Base-by-base conservation (phyloP, 2,797 vertebrate genomes). In the Cephalopachus bancanus region DNA sequence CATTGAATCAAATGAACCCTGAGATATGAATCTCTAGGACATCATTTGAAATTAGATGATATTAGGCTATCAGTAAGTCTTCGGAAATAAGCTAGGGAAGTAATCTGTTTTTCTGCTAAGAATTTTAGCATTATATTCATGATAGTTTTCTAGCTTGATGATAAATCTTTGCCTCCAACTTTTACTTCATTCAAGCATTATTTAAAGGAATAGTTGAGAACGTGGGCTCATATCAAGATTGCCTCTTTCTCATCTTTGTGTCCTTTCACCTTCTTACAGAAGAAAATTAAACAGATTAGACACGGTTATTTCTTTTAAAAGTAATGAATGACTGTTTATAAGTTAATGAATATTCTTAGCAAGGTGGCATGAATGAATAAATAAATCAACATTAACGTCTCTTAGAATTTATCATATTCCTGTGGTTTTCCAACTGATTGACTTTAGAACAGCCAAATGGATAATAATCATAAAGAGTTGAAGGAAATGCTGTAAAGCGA, bases 101-200 rank as follows among this genome's bases (percentile, higher is more conserved):
- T 16, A 62, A 72, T 93, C 62, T 89, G 28, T 80, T 91, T 91
- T 91, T 51, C 57, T 10, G 7, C 26, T 74, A 85, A 87, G n/a
- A 51, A 89, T 79, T 93, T 91, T 71, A 75, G 15, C 83, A 89
- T 62, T n/a, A 92, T 26, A 59, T 37, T 93, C 72, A 57, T 49
- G 14, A 53, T 59, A 84, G 49, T 84, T 94, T 92, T 92, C 84
- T 91, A 74, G n/a, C 28, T 55, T 87, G 11, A 74, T n/a, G 30
- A 94, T 60, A 86, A 91, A 94, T 83, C 89, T 62, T 94, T 91
- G 28, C 53, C 49, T 91, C 74, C 49, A 94, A 75, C 10, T 92
- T 30, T 79, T 78, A 85, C 19, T 72, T 86, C 19, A n/a, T 69
- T 83, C 69, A 84, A 78, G 57, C 17, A 81, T 22, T 20, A 88